Evolutionary conservation across 2,113 vertebrate genomes (phyloP).

Genomic region (Panurus biarmicus): DNA sequence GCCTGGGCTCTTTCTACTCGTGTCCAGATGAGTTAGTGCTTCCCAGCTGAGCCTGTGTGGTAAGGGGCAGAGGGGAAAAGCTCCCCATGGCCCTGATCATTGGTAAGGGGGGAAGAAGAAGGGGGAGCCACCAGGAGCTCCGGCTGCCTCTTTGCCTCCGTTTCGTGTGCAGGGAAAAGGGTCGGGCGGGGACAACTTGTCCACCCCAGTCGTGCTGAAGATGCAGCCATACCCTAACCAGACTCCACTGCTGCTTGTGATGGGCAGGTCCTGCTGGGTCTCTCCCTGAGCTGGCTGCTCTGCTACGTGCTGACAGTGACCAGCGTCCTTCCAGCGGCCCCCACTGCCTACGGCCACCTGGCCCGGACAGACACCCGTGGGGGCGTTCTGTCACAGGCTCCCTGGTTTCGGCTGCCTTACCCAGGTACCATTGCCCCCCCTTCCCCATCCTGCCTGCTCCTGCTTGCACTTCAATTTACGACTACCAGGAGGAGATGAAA

Average conservation of each 20-base stretch:
- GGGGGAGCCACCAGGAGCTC: neutral
- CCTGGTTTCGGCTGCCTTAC: slow-evolving; percentile 91
- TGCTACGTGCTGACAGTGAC: slow-evolving; percentile 82
- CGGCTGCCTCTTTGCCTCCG: neutral
- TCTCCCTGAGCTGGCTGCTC: slow-evolving; percentile 86
- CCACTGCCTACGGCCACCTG: slow-evolving; percentile 77
- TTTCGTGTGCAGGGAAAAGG: neutral
- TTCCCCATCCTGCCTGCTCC: neutral
- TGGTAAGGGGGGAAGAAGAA: neutral
- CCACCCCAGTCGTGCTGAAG: accelerated
- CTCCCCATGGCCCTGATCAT: neutral
- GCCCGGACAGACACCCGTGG: slow-evolving; percentile 88
- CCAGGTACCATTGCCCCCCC: slow-evolving; percentile 74
- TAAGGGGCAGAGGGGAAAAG: neutral
- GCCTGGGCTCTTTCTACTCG: neutral
- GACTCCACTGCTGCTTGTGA: neutral
- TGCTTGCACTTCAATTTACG: accelerated
- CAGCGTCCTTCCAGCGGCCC: slow-evolving; percentile 73
- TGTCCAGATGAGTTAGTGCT: neutral
- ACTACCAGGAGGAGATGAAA: neutral
- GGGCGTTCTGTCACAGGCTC: slow-evolving; percentile 74
- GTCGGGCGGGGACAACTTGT: neutral
- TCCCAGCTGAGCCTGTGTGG: neutral
- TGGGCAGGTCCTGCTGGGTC: slow-evolving; percentile 86
- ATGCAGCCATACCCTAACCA: neutral